Base-by-base conservation (phyloP, 2,888 invertebrate species). In the Oegoconia quadripuncta region DNA sequence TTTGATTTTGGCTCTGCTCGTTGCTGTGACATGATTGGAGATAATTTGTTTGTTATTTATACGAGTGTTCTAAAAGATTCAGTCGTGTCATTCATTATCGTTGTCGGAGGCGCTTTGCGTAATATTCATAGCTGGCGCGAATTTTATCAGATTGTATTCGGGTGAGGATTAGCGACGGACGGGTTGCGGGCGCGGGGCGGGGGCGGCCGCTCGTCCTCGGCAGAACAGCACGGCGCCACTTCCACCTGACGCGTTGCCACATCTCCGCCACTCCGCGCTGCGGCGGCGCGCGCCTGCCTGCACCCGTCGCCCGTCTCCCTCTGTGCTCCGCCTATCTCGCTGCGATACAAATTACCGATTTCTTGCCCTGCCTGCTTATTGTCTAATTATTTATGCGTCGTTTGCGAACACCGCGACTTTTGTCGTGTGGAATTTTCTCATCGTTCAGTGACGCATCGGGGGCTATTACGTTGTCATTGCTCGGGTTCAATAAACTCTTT, bases 241-340 rank as follows among this genome's bases (percentile, higher is more conserved):
- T 82, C 81, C 86, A 87, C 87, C 86, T 87, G 87, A 86, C 86
- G 86, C 83, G 84, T 79, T 78, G 83, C 80, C 78, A 79, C 79
- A 82, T 80, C 80, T 81, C 80, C 69, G 78, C 68, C 55, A 63
- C 68, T 65, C 68, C 60, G 35, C 37, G 30, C 25, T 18, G 34
- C 32, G 32, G 77, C 69, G 56, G 77, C 69, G 56, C 59, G 71
- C 76, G 78, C 71, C 72, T 72, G 74, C 74, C 64, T 71, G 72
- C 77, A 70, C 70, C 77, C 75, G 68, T 74, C 79, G 74, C 77
- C 70, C 76, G 67, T 74, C 79, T 76, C 77, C 70, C 77, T 75
- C 74, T 60, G 61, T 67, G 74, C 78, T 76, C 78, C 80, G 76
- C 81, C 80, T 79, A 79, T 82, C 78, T 76, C 66, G 74, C 59